Percentiles rank a stretch among this genome's conserved stretches.
Conservation (phyloP, 2,113 vertebrate species). For the Xenopus laevis region DNA sequence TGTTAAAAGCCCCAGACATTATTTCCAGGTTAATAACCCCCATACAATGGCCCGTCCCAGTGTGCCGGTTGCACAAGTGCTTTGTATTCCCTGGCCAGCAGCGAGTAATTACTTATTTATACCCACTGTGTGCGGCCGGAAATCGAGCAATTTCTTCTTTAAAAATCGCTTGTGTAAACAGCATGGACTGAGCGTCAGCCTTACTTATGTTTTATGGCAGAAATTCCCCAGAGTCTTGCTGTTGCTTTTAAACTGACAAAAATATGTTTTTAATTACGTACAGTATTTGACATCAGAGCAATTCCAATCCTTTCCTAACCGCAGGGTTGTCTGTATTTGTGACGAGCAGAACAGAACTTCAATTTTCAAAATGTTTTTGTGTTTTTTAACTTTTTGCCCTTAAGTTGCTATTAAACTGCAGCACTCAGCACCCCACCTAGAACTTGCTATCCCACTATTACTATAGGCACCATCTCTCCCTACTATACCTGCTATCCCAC, state of each 20-base stretch:
- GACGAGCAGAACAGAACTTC: no score
- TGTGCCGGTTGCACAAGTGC: background rate
- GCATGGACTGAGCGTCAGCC: background rate
- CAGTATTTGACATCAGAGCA: background rate
- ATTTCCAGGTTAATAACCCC: background rate
- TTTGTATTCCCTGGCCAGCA: slow-evolving; percentile 22
- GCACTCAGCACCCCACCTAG: no score
- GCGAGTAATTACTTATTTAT: slow-evolving; percentile 29
- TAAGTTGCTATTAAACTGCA: no score
- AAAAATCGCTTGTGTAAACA: slow-evolving; percentile 9
- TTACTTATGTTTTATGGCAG: background rate
- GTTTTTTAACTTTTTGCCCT: no score
- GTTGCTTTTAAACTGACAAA: rapidly evolving
- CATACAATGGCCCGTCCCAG: background rate
- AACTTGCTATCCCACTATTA: no score
- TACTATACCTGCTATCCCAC: no score
- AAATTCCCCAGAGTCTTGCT: background rate
- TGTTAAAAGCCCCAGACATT: slow-evolving; percentile 7
- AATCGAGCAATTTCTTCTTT: slow-evolving; percentile 1
- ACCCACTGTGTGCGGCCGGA: slow-evolving; percentile 10
- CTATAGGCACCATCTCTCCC: no score
- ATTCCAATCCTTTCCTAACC: no score
- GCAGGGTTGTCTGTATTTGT: no score
- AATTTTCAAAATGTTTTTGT: no score
- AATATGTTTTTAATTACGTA: background rate